These are phyloP conservation scores for Stomatorhinus ivindoensis DNA, from an alignment of 2,113 vertebrate genomes.

Conservation along the genomic window DNA sequence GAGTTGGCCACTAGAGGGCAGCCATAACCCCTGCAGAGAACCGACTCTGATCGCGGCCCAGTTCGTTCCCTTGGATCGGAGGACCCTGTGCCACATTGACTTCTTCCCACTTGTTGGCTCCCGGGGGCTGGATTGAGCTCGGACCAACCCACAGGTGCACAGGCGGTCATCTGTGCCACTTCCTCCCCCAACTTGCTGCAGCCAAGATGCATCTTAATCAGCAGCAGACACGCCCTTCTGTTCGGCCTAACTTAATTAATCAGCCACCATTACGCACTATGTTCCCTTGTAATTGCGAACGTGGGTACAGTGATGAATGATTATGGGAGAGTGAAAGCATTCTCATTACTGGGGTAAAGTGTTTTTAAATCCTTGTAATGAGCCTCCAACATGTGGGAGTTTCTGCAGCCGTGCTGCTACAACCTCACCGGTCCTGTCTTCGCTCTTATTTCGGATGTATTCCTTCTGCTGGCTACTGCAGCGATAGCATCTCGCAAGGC, in stretches of 20 bases:
- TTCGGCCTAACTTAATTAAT: conserved; percentile 37
- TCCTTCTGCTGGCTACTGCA: neutral
- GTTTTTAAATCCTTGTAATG: conserved; percentile 30
- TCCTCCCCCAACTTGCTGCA: neutral
- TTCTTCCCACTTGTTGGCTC: neutral
- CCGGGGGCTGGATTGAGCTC: neutral
- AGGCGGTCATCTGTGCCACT: conserved; percentile 28
- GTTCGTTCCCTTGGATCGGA: neutral
- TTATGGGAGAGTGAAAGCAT: conserved; percentile 29
- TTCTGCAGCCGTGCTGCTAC: neutral
- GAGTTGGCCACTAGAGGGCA: conserved; percentile 27
- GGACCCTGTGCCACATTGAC: neutral
- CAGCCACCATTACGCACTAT: conserved; percentile 32
- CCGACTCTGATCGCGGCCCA: neutral
- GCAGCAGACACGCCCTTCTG: conserved; percentile 10
- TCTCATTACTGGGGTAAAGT: conserved; percentile 34
- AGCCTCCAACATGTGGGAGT: neutral
- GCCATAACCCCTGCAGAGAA: neutral
- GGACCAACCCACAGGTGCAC: conserved; percentile 19
- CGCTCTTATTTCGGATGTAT: neutral
- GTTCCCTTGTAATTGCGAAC: conserved; percentile 31
- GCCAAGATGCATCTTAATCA: neutral
- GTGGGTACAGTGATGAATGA: conserved; percentile 34
- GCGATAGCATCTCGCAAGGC: neutral
- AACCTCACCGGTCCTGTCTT: neutral